phyloP scores from a whole-genome alignment of 2,797 vertebrate genomes.

The Gallinago solitaria region DNA sequence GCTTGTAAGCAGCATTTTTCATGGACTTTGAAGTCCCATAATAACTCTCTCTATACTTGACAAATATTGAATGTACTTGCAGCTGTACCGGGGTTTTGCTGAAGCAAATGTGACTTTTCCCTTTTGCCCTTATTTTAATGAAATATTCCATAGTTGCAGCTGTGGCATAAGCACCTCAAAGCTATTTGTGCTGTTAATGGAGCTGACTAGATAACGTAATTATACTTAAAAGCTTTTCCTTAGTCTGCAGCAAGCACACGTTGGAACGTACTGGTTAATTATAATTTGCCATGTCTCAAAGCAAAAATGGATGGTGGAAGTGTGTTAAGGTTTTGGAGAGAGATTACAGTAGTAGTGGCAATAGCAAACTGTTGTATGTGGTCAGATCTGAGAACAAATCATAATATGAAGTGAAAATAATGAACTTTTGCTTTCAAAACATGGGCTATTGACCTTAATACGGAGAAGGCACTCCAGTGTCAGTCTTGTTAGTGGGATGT shows the following conservation, averaged over 20 bases:
- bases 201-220: background rate
- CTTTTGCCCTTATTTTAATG: background rate
- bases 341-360: background rate
- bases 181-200: conserved; percentile 1
- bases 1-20: background rate
- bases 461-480: background rate
- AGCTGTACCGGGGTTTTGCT: background rate
- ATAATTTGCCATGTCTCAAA: background rate
- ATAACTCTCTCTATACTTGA: background rate
- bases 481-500: background rate
- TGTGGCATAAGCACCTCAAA: background rate
- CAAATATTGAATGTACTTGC: background rate
- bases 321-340: background rate
- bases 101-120: conserved; percentile 3
- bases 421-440: background rate
- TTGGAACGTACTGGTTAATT: background rate
- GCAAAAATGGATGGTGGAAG: background rate
- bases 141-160: background rate
- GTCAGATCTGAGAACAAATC: background rate
- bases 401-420: background rate
- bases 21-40: background rate
- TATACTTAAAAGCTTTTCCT: background rate
- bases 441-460: background rate
- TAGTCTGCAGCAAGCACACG: background rate
- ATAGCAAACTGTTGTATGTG: background rate